These are phyloP conservation scores for Lathronympha strigana DNA, from an alignment of 2,888 invertebrate genomes.

Conservation along the genomic window DNA sequence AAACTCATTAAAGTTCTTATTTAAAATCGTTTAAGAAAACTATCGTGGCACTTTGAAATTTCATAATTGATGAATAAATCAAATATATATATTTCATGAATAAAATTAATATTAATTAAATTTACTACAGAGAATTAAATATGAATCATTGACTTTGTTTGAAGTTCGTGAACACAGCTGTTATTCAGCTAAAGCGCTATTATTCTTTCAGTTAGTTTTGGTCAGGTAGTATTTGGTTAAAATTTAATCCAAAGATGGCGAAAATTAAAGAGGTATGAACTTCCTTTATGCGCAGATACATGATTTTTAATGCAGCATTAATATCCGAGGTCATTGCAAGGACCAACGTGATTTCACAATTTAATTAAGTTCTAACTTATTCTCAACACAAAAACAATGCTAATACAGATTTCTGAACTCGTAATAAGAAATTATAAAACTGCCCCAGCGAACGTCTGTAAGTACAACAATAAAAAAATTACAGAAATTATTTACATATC, in stretches of 20 bases:
- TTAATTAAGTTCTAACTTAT: background rate
- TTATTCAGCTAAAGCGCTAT: conserved; percentile 23
- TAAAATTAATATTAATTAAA: too few relatives aligned
- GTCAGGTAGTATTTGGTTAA: background rate
- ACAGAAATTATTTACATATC: conserved; percentile 17
- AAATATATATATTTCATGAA: too few relatives aligned
- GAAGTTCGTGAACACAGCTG: conserved; percentile 17
- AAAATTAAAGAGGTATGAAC: background rate
- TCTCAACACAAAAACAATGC: background rate
- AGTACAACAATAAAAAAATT: background rate
- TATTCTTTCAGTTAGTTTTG: conserved; percentile 4
- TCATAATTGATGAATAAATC: too few relatives aligned
- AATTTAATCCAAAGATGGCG: background rate
- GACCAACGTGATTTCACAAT: background rate
- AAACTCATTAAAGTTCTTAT: too few relatives aligned
- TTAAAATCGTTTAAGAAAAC: too few relatives aligned
- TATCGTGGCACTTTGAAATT: too few relatives aligned
- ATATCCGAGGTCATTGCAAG: background rate
- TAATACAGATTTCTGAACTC: background rate
- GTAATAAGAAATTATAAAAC: too few relatives aligned
- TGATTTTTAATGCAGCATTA: conserved; percentile 13
- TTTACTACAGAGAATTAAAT: too few relatives aligned
- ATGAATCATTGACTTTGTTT: background rate
- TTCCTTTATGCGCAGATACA: background rate
- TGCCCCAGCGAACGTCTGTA: background rate